These are phyloP conservation scores for Perca fluviatilis DNA, from an alignment of 2,113 vertebrate species.

Conservation along the genomic window DNA sequence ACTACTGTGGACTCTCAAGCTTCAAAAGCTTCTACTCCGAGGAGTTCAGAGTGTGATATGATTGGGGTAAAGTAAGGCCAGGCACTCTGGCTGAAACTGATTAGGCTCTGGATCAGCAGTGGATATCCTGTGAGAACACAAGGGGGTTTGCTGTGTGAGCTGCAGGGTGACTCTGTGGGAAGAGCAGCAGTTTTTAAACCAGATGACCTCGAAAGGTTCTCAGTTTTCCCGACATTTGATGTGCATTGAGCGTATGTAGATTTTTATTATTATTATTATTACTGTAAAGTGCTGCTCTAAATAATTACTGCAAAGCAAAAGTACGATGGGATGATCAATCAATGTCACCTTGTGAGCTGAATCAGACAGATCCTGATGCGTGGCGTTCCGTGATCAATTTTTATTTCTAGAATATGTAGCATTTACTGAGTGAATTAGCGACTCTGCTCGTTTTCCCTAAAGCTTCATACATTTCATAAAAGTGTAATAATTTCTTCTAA, in stretches of 20 bases:
- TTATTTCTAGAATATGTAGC: not conserved
- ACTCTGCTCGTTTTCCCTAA: not conserved
- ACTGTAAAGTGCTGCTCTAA: not conserved
- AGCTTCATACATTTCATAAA: not conserved
- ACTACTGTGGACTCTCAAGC: constrained; percentile 17
- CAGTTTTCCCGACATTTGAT: not conserved
- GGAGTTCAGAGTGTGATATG: constrained; percentile 24
- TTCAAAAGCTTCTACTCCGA: constrained; percentile 25
- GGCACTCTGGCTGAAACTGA: constrained; percentile 43
- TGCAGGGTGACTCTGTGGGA: not conserved
- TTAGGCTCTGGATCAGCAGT: constrained; percentile 43
- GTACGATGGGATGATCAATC: not conserved
- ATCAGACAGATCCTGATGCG: not conserved
- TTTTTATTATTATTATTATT: not conserved
- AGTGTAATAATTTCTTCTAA: not conserved
- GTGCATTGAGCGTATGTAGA: not conserved
- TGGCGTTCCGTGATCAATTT: not conserved
- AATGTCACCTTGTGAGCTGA: not conserved
- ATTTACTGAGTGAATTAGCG: not conserved
- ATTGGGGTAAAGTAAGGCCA: constrained; percentile 36
- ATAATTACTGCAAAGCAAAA: not conserved
- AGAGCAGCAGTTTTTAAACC: constrained; percentile 15
- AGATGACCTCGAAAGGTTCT: constrained; percentile 2
- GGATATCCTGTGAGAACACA: constrained; percentile 41
- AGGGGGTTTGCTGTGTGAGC: constrained; percentile 5